Base-by-base conservation (phyloP, 1,140 invertebrate species). In the Pseudomyrmex dendroicus region DNA sequence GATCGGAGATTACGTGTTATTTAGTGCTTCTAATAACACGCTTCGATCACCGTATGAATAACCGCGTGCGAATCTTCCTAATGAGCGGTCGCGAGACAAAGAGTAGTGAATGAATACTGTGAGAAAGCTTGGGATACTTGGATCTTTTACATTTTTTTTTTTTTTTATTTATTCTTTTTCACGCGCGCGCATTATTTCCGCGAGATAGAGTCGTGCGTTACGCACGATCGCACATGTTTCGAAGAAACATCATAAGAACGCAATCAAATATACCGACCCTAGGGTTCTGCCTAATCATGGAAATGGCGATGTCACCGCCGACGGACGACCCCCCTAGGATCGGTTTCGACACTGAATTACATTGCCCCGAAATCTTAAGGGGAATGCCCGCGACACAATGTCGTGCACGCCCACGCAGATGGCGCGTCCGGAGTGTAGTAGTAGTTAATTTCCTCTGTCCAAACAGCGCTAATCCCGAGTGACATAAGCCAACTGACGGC, bases 371-470 rank as follows among this genome's bases (percentile, higher is more conserved):
- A 89, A 90, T 90, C 89, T 90, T 91, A 86, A 89, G 87, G 89
- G 88, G 90, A 77, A 68, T 80, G 89, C 73, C 70, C 74, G 73
- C 87, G 83, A 91, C 87, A 91, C 84, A 89, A 86, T 91, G 90
- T 91, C 89, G 85, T 86, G 85, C 86, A 91, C 90, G 90, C 91
- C 91, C 90, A 90, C 87, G 86, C 89, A 91, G 90, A 89, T 90
- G 91, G 90, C 80, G 84, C 72, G 73, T 73, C 52, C 78, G 73
- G 86, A 72, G 73, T 90, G 84, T 90, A 89, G 91, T 35, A 35
- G 35, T 90, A 92, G 91, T 92, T 94, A 94, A 94, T 94, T 94
- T 94, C 91, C 92, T 92, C 92, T 92, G 92, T 93, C 92, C 92
- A 94, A 94, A 94, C 92, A 94, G 91, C 89, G 86, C 91, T 93